phyloP scores from a whole-genome alignment of 23 tunicate species.

The Botrylloides violaceus region DNA sequence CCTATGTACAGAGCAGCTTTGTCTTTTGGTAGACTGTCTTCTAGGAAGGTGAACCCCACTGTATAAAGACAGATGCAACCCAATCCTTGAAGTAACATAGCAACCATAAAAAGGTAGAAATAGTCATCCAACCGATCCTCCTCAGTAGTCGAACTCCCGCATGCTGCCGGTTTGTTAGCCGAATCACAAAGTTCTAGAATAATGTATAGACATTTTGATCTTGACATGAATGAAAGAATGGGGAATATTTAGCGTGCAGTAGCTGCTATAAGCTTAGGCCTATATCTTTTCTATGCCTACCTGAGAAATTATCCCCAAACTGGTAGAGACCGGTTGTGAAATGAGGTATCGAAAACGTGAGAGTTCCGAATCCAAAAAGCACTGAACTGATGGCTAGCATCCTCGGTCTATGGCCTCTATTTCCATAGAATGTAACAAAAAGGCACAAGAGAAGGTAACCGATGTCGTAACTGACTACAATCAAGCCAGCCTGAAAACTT shows the following conservation, averaged over 20 bases:
- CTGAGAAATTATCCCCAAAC: conserved; percentile 36
- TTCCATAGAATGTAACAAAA: conserved; percentile 85
- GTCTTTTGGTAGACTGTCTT: conserved; percentile 82
- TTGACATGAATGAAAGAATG: too few species aligned
- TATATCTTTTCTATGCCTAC: too few species aligned
- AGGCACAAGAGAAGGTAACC: conserved; percentile 79
- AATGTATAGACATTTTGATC: too few species aligned
- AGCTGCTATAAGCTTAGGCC: too few species aligned
- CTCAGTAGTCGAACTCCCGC: background rate
- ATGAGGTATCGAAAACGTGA: conserved; percentile 76
- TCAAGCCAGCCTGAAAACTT: conserved; percentile 83
- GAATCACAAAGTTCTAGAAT: conserved; percentile 7
- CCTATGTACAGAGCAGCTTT: conserved; percentile 80
- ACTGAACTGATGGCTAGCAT: conserved; percentile 55
- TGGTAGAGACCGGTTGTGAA: conserved; percentile 69
- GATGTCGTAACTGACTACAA: conserved; percentile 87
- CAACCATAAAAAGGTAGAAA: conserved; percentile 74
- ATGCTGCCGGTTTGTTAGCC: background rate
- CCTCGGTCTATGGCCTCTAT: conserved; percentile 44
- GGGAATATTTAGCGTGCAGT: too few species aligned
- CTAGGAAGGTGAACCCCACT: conserved; percentile 75
- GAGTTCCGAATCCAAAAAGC: conserved; percentile 66
- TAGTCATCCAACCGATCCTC: conserved; percentile 44
- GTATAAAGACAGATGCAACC: conserved; percentile 98
- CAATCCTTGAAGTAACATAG: conserved; percentile 76